These are phyloP conservation scores for Netelia melanura DNA, from an alignment of 2,888 invertebrate species.

Conservation along the genomic window DNA sequence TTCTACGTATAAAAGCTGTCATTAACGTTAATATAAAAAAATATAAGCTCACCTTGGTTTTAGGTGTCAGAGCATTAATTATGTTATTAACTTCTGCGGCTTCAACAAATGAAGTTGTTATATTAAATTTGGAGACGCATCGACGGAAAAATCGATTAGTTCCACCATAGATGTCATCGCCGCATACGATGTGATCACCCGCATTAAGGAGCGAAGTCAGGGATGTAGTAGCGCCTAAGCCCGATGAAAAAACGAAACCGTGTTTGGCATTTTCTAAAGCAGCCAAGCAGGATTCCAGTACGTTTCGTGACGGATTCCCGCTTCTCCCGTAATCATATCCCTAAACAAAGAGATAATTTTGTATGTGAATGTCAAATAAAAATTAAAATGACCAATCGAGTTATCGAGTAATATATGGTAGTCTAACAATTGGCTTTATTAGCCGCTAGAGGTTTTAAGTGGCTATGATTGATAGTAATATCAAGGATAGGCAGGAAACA, in stretches of 20 bases:
- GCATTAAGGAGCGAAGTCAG: slow-evolving; percentile 90
- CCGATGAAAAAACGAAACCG: slow-evolving; percentile 94
- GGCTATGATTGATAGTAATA: slow-evolving; percentile 49
- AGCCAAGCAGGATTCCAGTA: slow-evolving; percentile 95
- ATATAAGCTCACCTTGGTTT: slow-evolving; percentile 91
- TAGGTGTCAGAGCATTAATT: slow-evolving; percentile 89
- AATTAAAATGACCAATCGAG: neutral
- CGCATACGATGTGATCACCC: slow-evolving; percentile 96
- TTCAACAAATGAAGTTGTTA: slow-evolving; percentile 92
- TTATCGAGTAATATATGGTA: neutral
- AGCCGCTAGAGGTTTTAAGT: slow-evolving; percentile 30
- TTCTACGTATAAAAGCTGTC: too few species aligned
- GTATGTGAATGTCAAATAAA: slow-evolving; percentile 5
- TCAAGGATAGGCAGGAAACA: slow-evolving; percentile 18
- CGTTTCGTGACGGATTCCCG: slow-evolving; percentile 96
- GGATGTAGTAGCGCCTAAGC: slow-evolving; percentile 94
- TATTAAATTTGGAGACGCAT: slow-evolving; percentile 88
- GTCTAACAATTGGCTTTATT: neutral
- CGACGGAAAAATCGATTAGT: slow-evolving; percentile 91
- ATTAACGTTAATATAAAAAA: neutral
- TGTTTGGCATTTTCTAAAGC: slow-evolving; percentile 95
- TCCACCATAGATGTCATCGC: slow-evolving; percentile 98
- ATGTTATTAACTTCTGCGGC: slow-evolving; percentile 89
- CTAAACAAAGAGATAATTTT: slow-evolving; percentile 84
- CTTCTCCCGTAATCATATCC: slow-evolving; percentile 97